These are phyloP conservation scores for Vombatus ursinus DNA, from an alignment of 2,113 vertebrate genomes.

Conservation along the genomic window DNA sequence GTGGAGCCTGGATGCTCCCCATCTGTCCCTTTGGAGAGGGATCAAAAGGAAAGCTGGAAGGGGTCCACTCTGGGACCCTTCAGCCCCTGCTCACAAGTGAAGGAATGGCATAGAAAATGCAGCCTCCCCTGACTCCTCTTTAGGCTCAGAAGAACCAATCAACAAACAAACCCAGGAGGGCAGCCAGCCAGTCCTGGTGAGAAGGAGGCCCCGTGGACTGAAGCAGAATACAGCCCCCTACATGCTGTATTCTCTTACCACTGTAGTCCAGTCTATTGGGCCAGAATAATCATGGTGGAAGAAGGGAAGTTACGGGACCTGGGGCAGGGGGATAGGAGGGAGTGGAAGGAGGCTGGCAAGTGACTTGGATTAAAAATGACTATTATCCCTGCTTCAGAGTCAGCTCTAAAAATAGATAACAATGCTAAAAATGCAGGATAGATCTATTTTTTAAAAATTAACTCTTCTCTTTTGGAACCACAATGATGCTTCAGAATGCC, in stretches of 20 bases:
- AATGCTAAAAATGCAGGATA: slow-evolving; percentile 43
- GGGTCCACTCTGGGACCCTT: background rate
- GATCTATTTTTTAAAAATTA: slow-evolving; percentile 66
- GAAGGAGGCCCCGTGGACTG: background rate
- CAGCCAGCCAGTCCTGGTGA: background rate
- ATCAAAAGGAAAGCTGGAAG: background rate
- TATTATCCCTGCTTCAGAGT: background rate
- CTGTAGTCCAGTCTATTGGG: background rate
- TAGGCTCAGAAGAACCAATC: background rate
- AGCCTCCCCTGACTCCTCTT: background rate
- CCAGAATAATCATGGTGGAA: background rate
- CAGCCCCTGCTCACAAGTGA: background rate
- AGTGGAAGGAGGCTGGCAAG: background rate
- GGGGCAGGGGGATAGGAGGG: too few species aligned
- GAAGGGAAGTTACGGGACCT: background rate
- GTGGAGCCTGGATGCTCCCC: background rate
- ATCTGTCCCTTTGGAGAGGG: background rate
- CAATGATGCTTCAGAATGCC: slow-evolving; percentile 45
- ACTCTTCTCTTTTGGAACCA: slow-evolving; percentile 56
- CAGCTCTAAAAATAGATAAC: slow-evolving; percentile 52
- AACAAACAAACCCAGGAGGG: background rate
- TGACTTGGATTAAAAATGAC: slow-evolving; percentile 15
- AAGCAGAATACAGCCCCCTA: background rate
- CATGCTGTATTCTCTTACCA: background rate
- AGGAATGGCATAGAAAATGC: background rate